phyloP scores from a whole-genome alignment of 2,113 vertebrate genomes.

The Mobula birostris region DNA sequence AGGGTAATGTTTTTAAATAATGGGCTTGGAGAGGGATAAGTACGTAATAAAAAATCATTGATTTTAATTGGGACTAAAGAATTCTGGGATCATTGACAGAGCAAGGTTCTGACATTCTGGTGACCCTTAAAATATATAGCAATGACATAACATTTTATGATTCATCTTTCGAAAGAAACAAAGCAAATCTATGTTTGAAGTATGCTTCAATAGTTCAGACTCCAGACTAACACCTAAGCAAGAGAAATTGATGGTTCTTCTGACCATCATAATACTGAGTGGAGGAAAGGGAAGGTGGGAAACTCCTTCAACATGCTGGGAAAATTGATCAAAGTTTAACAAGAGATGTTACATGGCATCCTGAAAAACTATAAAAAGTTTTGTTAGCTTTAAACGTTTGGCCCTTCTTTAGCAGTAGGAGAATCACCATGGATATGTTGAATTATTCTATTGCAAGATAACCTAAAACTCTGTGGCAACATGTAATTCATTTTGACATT shows the following conservation, averaged over 20 bases:
- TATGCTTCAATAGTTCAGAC: background rate
- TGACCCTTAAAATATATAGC: background rate
- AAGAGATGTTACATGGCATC: background rate
- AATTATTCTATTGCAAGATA: background rate
- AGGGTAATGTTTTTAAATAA: conserved; percentile 25
- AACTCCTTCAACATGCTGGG: background rate
- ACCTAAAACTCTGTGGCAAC: background rate
- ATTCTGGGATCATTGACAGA: background rate
- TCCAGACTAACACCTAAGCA: background rate
- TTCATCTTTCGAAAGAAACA: background rate
- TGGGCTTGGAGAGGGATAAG: background rate
- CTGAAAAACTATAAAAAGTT: background rate
- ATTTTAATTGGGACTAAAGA: background rate
- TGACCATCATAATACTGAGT: background rate
- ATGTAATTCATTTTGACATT: background rate
- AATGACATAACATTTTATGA: background rate
- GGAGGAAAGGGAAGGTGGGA: background rate
- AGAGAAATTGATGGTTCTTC: background rate
- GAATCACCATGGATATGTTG: background rate
- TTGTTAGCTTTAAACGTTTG: background rate
- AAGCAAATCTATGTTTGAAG: background rate
- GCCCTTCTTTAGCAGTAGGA: background rate
- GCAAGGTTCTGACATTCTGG: background rate
- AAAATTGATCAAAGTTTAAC: background rate
- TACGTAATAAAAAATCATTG: background rate